Conservation (phyloP, 1,140 invertebrate genomes). For the Bombus terrestris region DNA sequence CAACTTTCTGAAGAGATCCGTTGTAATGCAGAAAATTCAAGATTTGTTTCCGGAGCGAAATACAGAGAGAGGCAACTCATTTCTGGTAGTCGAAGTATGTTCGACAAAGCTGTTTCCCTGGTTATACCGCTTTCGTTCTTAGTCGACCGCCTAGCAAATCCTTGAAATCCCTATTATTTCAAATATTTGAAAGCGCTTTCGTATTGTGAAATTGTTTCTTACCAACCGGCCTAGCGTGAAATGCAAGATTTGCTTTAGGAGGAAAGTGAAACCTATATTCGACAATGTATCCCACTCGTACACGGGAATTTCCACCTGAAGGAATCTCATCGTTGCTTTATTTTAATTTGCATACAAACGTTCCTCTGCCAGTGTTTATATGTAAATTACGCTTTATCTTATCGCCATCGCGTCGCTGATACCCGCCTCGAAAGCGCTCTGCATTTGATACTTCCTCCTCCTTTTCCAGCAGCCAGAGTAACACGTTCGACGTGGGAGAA, state of each 20-base stretch:
- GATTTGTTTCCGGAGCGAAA: neutral
- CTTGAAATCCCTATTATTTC: slow-evolving; percentile 23
- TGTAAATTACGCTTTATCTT: slow-evolving; percentile 43
- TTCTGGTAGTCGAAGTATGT: slow-evolving; percentile 25
- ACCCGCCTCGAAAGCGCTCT: neutral
- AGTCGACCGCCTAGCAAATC: neutral
- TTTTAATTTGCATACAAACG: slow-evolving; percentile 49
- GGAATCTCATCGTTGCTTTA: slow-evolving; percentile 13
- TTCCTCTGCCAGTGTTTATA: slow-evolving; percentile 20
- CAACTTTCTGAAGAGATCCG: neutral
- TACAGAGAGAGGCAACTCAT: neutral
- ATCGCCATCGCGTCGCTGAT: slow-evolving; percentile 23
- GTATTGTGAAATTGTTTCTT: slow-evolving; percentile 12
- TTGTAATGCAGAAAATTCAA: neutral
- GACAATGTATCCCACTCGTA: neutral
- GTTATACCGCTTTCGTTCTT: neutral
- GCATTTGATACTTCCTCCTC: neutral
- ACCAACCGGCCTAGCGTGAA: neutral
- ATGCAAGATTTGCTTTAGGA: neutral
- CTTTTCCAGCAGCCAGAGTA: neutral
- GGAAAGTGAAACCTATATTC: neutral
- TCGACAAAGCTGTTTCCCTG: neutral
- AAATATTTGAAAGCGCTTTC: neutral
- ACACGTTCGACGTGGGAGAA: neutral
- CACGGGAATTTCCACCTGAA: slow-evolving; percentile 1